These are phyloP conservation scores for Diplosoma virens DNA, from an alignment of 23 tunicate species.

Conservation along the genomic window DNA sequence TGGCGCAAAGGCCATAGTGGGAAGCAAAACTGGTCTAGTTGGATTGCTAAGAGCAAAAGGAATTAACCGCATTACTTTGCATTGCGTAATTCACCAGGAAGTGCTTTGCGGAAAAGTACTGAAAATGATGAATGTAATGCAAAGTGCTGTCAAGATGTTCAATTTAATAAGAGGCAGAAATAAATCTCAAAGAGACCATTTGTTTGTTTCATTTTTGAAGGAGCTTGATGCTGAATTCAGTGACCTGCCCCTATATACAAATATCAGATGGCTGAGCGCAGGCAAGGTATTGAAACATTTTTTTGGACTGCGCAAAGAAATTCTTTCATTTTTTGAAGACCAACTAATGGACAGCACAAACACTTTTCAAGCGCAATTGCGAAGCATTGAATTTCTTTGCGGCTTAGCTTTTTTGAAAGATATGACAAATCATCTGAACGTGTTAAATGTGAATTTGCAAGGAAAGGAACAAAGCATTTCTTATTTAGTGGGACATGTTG, in stretches of 20 bases:
- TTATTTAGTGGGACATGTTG: slow-evolving; percentile 25
- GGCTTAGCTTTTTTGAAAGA: slow-evolving; percentile 27
- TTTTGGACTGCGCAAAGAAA: slow-evolving; percentile 32
- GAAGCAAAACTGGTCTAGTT: slow-evolving; percentile 20
- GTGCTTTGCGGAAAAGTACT: slow-evolving; percentile 26
- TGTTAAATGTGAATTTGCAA: slow-evolving; percentile 32
- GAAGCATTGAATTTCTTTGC: slow-evolving; percentile 26
- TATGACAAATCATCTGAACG: slow-evolving; percentile 44
- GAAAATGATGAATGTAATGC: slow-evolving; percentile 18
- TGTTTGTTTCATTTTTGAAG: not conserved
- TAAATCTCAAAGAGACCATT: slow-evolving; percentile 12
- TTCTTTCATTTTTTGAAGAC: slow-evolving; percentile 34
- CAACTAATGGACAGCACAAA: slow-evolving; percentile 3
- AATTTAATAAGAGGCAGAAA: slow-evolving; percentile 16
- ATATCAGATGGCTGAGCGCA: slow-evolving; percentile 23
- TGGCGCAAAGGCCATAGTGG: slow-evolving; percentile 28
- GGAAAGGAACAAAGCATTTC: slow-evolving; percentile 28
- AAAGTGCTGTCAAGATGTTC: slow-evolving; percentile 19
- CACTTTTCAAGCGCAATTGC: slow-evolving; percentile 26
- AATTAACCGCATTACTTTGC: slow-evolving; percentile 7
- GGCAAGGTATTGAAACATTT: slow-evolving; percentile 16
- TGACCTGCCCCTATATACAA: too few relatives aligned
- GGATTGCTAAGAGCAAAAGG: slow-evolving; percentile 13
- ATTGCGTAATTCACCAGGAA: slow-evolving; percentile 31
- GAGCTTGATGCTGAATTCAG: slow-evolving; percentile 23